Evolutionary conservation across 2,888 invertebrate species (phyloP), one percentile per base, ranked within the genome.

Genomic region (Orchestes rusci): DNA sequence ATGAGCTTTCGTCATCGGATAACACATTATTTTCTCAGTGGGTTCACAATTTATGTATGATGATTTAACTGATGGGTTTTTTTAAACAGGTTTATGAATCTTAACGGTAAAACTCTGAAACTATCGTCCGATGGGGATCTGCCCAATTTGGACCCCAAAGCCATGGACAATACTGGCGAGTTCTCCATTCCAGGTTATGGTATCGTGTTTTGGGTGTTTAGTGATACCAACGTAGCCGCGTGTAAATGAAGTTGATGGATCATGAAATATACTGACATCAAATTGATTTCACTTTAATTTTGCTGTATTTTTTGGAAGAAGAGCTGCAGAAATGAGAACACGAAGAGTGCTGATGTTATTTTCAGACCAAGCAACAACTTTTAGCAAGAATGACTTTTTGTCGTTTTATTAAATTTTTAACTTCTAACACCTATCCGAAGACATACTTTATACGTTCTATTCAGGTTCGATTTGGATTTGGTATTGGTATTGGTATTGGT

Each of bases 1-100:
- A 35, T 15, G 43, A 47, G 13, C n/a, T n/a, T n/a, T n/a, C n/a
- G 10, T 38, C 38, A 10, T 39, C 20, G n/a, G 43, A 43, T 16
- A 33, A 16, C 29, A 16, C 23, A 4, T 28, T 46, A 10, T 41
- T 33, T 33, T 46, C 45, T 10, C 45, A 46, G 41, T 46, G 35
- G 41, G 45, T 33, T 7, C n/a, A n/a, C n/a, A n/a, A n/a, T n/a
- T n/a, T n/a, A n/a, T n/a, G n/a, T n/a, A n/a, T n/a, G n/a, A n/a
- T n/a, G n/a, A 10, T 2, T 16, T 34, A 31, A 31, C 13, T 13
- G 15, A 28, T 35, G 12, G 10, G 20, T 44, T 44, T 27, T 28
- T 7, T 23, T 23, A 7, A 7, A 23, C 5, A 23, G 45, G 16
- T n/a, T 12, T 4, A 16, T 45, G 1, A 27, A 28, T 2, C 31